These are phyloP conservation scores for Anguilla megastoma DNA, from an alignment of 2,797 vertebrate species.

Conservation along the genomic window DNA sequence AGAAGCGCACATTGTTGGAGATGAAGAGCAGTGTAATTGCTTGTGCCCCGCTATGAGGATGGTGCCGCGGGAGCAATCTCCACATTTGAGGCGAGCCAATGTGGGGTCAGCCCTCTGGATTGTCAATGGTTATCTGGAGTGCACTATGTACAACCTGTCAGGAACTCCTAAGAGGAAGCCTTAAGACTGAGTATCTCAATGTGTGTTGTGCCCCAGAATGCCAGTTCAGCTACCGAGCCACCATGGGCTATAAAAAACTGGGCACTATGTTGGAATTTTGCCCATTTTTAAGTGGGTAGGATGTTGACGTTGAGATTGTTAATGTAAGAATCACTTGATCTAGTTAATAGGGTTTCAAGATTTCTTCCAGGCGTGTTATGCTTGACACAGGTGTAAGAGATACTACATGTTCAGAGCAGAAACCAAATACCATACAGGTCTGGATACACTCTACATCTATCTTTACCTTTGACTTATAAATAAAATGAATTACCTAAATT, in stretches of 20 bases:
- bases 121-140: conserved; percentile 12
- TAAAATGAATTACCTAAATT: not conserved
- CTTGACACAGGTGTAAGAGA: not conserved
- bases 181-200: not conserved
- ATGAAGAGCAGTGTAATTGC: conserved; percentile 5
- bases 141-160: not conserved
- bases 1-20: conserved; percentile 10
- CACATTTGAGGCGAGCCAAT: not conserved
- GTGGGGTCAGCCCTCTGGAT: conserved; percentile 14
- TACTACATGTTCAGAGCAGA: not conserved
- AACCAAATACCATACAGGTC: not conserved
- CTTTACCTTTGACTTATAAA: not conserved
- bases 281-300: not conserved
- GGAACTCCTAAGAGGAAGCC: not conserved
- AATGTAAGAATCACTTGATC: not conserved
- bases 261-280: not conserved
- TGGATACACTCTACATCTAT: not conserved
- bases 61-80: not conserved
- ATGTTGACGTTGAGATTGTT: not conserved
- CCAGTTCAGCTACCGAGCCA: not conserved
- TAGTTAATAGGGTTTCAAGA: not conserved
- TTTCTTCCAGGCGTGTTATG: not conserved
- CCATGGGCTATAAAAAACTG: not conserved
- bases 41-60: conserved; percentile 11
- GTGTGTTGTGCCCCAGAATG: not conserved